phyloP scores from a whole-genome alignment of 2,888 invertebrate species.

The Drosophila diplacantha region DNA sequence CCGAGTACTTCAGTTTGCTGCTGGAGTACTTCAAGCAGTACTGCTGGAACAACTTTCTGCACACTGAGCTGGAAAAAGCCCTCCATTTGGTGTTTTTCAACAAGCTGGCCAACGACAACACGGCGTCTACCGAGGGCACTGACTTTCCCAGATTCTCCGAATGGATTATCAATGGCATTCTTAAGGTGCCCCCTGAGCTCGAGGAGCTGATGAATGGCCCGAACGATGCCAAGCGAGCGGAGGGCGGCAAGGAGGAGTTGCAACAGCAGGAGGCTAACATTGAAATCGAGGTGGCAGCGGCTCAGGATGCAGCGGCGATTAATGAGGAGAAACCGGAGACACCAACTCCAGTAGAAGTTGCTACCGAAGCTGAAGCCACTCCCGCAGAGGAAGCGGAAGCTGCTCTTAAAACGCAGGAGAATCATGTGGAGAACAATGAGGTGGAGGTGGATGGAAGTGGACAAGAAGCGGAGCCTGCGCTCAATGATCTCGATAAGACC shows the following conservation, averaged over 20 bases:
- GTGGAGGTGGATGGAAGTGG: conserved; percentile 4
- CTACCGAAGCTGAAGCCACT: conserved; percentile 9
- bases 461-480: conserved; percentile 28
- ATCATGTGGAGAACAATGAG: conserved; percentile 39
- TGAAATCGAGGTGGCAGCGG: conserved; percentile 36
- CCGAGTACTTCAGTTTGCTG: conserved; percentile 82
- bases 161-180: conserved; percentile 48
- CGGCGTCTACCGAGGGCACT: conserved; percentile 61
- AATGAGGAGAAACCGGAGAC: conserved; percentile 1
- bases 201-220: conserved; percentile 45
- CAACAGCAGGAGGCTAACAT: conserved; percentile 9
- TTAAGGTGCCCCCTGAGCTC: conserved; percentile 33
- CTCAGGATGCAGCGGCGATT: conserved; percentile 14
- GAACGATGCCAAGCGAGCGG: conserved; percentile 46
- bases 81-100: conserved; percentile 83
- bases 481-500: conserved; percentile 57
- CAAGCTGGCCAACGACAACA: conserved; percentile 75
- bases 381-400: conserved; percentile 3
- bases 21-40: conserved; percentile 93
- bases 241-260: conserved; percentile 43
- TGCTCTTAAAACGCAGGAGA: conserved; percentile 18
- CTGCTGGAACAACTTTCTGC: conserved; percentile 96
- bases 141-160: conserved; percentile 55
- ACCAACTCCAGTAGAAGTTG: conserved; percentile 12
- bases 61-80: conserved; percentile 91